phyloP scores from a whole-genome alignment of 2,888 invertebrate species.

The Drosophila dives region DNA sequence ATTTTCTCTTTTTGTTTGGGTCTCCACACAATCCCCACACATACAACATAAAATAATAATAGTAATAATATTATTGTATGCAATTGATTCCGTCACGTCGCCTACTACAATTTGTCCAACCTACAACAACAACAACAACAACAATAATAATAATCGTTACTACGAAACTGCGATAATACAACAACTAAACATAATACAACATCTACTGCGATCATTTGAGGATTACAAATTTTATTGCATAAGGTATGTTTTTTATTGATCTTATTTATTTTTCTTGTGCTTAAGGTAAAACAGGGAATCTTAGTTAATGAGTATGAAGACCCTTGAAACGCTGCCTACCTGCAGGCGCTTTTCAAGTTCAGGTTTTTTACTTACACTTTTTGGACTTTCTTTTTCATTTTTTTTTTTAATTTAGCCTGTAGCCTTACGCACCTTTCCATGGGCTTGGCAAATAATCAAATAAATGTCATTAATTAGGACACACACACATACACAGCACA shows the following conservation, averaged over 20 bases:
- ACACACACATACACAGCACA: constrained; percentile 37
- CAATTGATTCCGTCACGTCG: constrained; percentile 80
- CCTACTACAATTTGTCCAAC: constrained; percentile 81
- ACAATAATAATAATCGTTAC: constrained; percentile 32
- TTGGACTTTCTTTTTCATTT: constrained; percentile 14
- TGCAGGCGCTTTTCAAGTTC: constrained; percentile 49
- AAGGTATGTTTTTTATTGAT: constrained; percentile 43
- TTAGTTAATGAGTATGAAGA: neutral
- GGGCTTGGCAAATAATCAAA: constrained; percentile 67
- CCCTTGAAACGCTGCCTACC: constrained; percentile 43
- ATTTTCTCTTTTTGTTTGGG: constrained; percentile 30
- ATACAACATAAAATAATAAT: constrained; percentile 17
- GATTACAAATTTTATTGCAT: constrained; percentile 35
- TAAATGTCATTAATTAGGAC: constrained; percentile 76
- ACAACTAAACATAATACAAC: constrained; percentile 15
- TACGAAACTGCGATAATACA: constrained; percentile 47
- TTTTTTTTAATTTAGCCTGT: constrained; percentile 32
- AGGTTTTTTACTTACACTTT: constrained; percentile 34
- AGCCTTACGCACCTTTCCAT: constrained; percentile 51
- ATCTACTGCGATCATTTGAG: constrained; percentile 34
- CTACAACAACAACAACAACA: constrained; percentile 36
- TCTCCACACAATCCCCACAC: constrained; percentile 32
- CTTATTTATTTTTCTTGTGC: neutral
- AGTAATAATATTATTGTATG: constrained; percentile 57
- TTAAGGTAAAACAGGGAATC: neutral